Conservation (phyloP, 2,797 vertebrate genomes). For the Paguma larvata region DNA sequence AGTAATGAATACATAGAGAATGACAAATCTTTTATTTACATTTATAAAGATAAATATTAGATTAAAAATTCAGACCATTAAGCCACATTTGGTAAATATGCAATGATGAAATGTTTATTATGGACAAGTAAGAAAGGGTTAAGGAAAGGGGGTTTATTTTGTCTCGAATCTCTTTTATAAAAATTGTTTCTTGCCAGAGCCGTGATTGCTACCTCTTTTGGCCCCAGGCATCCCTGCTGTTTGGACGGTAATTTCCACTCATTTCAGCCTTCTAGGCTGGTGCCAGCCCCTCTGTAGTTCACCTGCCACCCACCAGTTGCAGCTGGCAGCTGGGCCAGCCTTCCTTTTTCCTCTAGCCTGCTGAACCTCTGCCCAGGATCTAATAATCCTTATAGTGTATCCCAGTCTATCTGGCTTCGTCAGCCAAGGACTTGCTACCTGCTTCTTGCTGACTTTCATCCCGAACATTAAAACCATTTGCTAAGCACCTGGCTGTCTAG, state of each 20-base stretch:
- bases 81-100: not conserved
- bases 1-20: not conserved
- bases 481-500: not conserved
- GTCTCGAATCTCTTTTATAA: not conserved
- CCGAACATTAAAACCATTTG: conserved; percentile 40
- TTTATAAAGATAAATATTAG: conserved; percentile 2
- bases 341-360: not conserved
- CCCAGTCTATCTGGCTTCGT: not conserved
- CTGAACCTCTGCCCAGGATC: not conserved
- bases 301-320: not conserved
- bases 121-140: not conserved
- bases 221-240: not conserved
- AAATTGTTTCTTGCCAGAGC: not conserved
- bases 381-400: not conserved
- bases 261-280: not conserved
- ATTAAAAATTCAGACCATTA: not conserved
- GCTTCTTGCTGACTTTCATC: conserved; percentile 15
- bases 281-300: fast-evolving
- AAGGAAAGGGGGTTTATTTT: not conserved
- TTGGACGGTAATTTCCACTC: not conserved
- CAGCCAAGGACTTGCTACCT: not conserved
- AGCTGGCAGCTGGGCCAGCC: not conserved
- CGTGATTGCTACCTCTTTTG: not conserved
- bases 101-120: not conserved
- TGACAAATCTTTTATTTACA: not conserved